Evolutionary conservation across 2,888 invertebrate genomes (phyloP).

Genomic region (Stomorhina lunata): DNA sequence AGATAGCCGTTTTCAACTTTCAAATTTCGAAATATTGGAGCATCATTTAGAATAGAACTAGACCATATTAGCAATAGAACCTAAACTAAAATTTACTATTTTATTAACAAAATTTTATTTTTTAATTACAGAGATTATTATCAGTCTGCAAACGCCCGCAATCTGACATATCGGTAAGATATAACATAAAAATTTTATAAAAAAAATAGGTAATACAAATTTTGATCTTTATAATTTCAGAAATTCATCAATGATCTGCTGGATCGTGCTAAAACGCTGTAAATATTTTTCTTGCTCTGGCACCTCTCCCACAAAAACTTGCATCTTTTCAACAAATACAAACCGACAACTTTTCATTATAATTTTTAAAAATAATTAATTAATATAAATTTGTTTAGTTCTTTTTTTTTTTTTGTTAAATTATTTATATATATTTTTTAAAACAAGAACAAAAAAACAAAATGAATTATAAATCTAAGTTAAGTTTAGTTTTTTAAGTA

Average conservation of each 20-base stretch:
- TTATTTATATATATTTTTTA: conserved; percentile 66
- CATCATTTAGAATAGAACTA: no score
- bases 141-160: conserved; percentile 92
- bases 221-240: conserved; percentile 82
- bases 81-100: no score
- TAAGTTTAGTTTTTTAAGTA: conserved; percentile 65
- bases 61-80: no score
- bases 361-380: conserved; percentile 57
- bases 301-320: conserved; percentile 1
- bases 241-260: conserved; percentile 94
- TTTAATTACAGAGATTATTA: conserved; percentile 85
- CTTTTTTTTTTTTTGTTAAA: conserved; percentile 72
- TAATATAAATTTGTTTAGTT: conserved; percentile 64
- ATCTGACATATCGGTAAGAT: conserved; percentile 90
- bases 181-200: neutral
- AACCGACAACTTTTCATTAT: conserved; percentile 15
- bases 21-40: no score
- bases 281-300: conserved; percentile 66
- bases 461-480: conserved; percentile 62
- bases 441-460: neutral
- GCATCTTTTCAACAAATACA: conserved; percentile 60
- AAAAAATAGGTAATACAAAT: neutral
- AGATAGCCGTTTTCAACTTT: no score
- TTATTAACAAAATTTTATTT: conserved; percentile 52
- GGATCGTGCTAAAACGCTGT: conserved; percentile 92